Conservation (phyloP, 2,113 vertebrate species). For the Megalops atlanticus region DNA sequence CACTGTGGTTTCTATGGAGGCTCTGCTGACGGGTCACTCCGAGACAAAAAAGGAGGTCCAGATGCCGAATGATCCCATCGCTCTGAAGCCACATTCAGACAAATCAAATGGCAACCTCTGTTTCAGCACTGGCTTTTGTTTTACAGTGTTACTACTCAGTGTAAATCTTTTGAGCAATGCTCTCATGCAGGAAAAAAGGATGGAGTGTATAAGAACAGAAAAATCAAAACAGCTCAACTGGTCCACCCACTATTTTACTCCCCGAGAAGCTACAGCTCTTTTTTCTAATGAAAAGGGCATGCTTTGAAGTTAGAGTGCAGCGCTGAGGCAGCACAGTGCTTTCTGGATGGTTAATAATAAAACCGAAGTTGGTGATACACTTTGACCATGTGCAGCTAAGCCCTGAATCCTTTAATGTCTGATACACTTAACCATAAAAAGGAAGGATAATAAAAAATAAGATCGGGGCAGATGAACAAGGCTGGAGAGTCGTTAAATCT, state of each 20-base stretch:
- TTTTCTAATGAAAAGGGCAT: background rate
- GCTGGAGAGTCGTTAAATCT: conserved; percentile 6
- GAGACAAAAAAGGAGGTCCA: conserved; percentile 62
- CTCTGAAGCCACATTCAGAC: conserved; percentile 16
- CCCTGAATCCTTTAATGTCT: background rate
- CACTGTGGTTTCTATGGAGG: conserved; percentile 57
- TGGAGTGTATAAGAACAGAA: background rate
- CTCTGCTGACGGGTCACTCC: conserved; percentile 45
- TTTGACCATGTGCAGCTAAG: background rate
- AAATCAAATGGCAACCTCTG: conserved; percentile 5
- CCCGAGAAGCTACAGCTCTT: background rate
- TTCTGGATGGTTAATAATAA: background rate
- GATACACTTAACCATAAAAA: no score
- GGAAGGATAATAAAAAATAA: conserved; percentile 40
- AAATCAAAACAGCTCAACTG: background rate
- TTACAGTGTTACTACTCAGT: background rate
- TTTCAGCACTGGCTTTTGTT: background rate
- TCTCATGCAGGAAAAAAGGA: background rate
- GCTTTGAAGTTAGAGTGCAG: conserved; percentile 11
- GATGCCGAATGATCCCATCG: conserved; percentile 60
- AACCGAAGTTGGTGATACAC: background rate
- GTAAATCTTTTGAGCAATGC: background rate
- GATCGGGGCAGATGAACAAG: conserved; percentile 41
- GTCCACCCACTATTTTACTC: background rate
- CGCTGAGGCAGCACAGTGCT: background rate